Conservation (phyloP, 1,140 invertebrate genomes). For the Zaprionus lachaisei region DNA sequence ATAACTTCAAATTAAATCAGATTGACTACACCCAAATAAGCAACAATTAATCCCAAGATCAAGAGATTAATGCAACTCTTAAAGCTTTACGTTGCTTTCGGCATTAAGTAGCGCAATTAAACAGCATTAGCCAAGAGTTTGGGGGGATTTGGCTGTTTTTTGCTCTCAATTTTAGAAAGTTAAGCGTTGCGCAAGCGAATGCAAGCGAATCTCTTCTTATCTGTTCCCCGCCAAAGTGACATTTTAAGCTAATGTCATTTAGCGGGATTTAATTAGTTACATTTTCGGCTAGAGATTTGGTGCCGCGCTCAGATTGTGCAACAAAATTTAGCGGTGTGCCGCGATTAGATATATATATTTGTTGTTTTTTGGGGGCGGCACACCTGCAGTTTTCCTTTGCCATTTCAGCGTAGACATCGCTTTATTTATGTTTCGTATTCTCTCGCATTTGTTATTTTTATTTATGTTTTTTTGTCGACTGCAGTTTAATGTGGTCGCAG, state of each 20-base stretch:
- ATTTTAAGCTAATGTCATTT: constrained; percentile 9
- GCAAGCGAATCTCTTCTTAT: constrained; percentile 3
- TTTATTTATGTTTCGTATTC: constrained; percentile 16
- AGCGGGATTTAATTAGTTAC: constrained; percentile 10
- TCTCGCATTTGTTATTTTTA: neutral
- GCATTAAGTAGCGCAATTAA: constrained; percentile 4
- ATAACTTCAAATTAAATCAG: neutral
- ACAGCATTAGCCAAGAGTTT: neutral
- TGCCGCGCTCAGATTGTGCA: neutral
- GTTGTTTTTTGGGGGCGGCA: constrained; percentile 6
- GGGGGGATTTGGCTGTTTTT: neutral
- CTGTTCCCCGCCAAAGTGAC: neutral
- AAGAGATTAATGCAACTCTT: neutral
- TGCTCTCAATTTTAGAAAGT: constrained; percentile 11
- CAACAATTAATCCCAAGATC: neutral
- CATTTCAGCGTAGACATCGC: constrained; percentile 23
- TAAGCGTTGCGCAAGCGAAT: neutral
- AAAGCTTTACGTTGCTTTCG: neutral
- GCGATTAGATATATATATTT: neutral
- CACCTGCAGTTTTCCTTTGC: constrained; percentile 34
- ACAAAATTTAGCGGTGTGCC: neutral
- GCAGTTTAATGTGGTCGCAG: constrained; percentile 17
- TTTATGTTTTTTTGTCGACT: constrained; percentile 29
- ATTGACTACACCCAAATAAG: neutral
- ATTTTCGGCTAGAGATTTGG: neutral